phyloP scores from a whole-genome alignment of 2,797 vertebrate genomes.

The Xerus rutilus region DNA sequence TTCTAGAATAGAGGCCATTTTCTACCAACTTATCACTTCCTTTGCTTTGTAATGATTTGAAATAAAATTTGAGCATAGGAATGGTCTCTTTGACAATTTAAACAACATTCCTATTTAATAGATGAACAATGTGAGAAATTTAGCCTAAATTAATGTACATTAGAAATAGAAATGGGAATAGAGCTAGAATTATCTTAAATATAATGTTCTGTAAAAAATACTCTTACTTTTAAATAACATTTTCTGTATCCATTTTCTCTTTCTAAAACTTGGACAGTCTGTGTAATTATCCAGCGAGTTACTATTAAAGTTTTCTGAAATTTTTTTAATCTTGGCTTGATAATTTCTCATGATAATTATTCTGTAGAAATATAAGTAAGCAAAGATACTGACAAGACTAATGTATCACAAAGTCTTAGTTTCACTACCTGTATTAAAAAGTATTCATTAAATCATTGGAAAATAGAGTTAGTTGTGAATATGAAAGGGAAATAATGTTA shows the following conservation, averaged over 20 bases:
- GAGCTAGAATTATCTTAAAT: not conserved
- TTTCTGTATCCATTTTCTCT: not conserved
- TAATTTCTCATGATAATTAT: constrained; percentile 65
- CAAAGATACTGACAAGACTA: constrained; percentile 76
- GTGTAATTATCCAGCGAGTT: constrained; percentile 43
- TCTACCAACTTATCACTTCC: not conserved
- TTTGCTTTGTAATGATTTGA: constrained; percentile 18
- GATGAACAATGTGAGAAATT: not conserved
- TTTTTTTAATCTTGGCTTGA: constrained; percentile 41
- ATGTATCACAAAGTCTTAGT: constrained; percentile 71
- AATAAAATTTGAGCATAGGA: constrained; percentile 15
- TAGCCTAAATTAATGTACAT: not conserved
- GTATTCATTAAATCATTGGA: constrained; percentile 82
- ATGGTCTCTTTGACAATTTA: not conserved
- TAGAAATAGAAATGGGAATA: not conserved
- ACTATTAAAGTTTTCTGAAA: constrained; percentile 35
- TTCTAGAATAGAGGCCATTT: not conserved
- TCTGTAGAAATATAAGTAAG: constrained; percentile 66
- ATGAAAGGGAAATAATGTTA: constrained; percentile 69
- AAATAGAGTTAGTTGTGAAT: constrained; percentile 75
- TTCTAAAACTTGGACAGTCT: constrained; percentile 22
- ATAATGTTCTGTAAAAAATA: not conserved
- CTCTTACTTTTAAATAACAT: not conserved
- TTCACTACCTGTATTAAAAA: constrained; percentile 72
- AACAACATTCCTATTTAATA: not conserved